A percentile compares a stretch with the other conserved stretches of the same genome.
Conservation (phyloP, 2,888 invertebrate species). For the Catocala sponsa region DNA sequence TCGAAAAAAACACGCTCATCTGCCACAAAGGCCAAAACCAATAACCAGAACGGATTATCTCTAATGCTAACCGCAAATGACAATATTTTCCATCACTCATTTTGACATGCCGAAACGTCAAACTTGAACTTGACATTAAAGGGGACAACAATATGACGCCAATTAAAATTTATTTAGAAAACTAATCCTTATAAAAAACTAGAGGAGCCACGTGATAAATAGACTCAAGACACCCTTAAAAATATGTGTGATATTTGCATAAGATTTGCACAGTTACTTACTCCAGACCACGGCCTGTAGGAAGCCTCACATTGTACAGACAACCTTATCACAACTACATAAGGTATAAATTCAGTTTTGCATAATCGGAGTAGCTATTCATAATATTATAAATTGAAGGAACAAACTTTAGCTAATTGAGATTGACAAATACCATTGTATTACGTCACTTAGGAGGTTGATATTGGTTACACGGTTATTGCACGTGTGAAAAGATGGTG, state of each 20-base stretch:
- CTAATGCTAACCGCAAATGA: constrained; percentile 53
- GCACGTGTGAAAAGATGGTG: constrained; percentile 50
- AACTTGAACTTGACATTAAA: constrained; percentile 55
- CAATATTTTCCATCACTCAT: constrained; percentile 63
- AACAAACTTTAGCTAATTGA: constrained; percentile 65
- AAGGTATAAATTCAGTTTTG: constrained; percentile 26
- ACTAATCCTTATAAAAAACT: constrained; percentile 66
- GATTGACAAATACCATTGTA: constrained; percentile 67
- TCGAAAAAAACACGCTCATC: constrained; percentile 21
- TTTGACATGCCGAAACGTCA: constrained; percentile 57
- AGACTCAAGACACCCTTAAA: constrained; percentile 39
- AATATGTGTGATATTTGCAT: constrained; percentile 46
- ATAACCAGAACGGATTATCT: constrained; percentile 50
- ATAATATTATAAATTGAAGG: constrained; percentile 61
- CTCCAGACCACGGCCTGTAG: not conserved
- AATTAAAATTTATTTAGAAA: constrained; percentile 80
- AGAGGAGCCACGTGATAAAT: constrained; percentile 34
- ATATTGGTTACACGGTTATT: constrained; percentile 45
- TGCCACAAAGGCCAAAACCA: constrained; percentile 16
- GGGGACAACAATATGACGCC: constrained; percentile 61
- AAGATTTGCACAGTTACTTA: constrained; percentile 6
- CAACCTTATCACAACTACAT: not conserved
- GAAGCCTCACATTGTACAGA: constrained; percentile 6
- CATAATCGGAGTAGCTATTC: constrained; percentile 42
- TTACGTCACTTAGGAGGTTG: constrained; percentile 58